A percentile compares a stretch with the other conserved stretches of the same genome.
Evolutionary conservation across 2,113 vertebrate species (phyloP).

Genomic region (Cyrtonyx montezumae): DNA sequence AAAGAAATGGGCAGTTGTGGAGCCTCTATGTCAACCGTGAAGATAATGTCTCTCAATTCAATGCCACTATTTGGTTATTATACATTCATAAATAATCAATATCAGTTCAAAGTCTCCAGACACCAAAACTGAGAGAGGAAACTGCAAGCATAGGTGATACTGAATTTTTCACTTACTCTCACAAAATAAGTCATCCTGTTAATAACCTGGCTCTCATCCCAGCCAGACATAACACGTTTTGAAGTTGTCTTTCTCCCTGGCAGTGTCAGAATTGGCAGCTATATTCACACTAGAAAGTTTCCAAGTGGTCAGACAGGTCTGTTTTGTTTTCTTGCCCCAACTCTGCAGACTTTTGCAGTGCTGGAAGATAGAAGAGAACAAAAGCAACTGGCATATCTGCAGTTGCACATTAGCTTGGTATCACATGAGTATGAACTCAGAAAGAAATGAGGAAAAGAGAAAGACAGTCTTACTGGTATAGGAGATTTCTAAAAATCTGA

Average conservation of each 20-base stretch:
- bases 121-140: neutral
- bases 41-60: constrained; percentile 30
- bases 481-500: neutral
- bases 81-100: constrained; percentile 46
- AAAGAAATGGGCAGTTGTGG: neutral
- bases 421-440: neutral
- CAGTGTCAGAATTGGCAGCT: neutral
- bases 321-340: neutral
- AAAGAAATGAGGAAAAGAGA: neutral
- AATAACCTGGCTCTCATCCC: constrained; percentile 51
- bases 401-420: neutral
- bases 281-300: neutral
- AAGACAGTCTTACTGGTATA: neutral
- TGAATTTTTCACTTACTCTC: constrained; percentile 28
- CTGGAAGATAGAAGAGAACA: neutral
- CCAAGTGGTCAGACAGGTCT: neutral
- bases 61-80: neutral
- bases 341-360: neutral
- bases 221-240: constrained; percentile 35
- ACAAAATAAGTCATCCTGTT: constrained; percentile 38
- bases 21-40: neutral
- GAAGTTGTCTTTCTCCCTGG: neutral
- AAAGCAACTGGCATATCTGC: neutral
- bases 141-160: neutral
- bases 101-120: neutral